Evolutionary conservation across 2,797 vertebrate species (phyloP).

Genomic region (Carduelis carduelis): DNA sequence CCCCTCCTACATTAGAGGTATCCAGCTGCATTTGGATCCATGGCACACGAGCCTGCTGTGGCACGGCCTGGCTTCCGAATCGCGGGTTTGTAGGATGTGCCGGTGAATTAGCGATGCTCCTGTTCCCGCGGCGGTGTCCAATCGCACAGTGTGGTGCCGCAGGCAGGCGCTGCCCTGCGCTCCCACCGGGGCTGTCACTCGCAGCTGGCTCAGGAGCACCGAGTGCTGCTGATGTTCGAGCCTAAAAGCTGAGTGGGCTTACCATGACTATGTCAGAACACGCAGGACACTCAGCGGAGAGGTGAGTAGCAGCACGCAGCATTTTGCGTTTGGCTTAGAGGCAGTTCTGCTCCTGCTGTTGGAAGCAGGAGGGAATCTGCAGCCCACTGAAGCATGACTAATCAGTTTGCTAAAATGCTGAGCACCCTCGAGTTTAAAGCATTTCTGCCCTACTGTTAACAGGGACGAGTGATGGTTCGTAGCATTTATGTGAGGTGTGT

Average conservation of each 20-base stretch:
- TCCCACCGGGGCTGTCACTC: background rate
- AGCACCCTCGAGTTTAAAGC: background rate
- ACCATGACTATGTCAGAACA: constrained; percentile 34
- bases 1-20: background rate
- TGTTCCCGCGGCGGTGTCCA: background rate
- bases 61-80: fast-evolving
- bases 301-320: background rate
- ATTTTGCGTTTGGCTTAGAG: background rate
- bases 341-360: background rate
- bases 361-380: background rate
- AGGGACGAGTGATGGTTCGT: background rate
- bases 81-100: fast-evolving
- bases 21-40: background rate
- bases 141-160: background rate
- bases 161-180: background rate
- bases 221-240: background rate
- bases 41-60: fast-evolving
- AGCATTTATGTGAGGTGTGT: background rate
- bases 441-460: background rate
- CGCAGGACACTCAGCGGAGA: background rate
- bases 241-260: background rate
- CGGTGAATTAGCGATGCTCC: background rate
- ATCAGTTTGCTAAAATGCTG: constrained; percentile 42
- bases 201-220: background rate
- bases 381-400: constrained; percentile 50